phyloP scores from a whole-genome alignment of 2,113 vertebrate species.

The Oncorhynchus nerka region DNA sequence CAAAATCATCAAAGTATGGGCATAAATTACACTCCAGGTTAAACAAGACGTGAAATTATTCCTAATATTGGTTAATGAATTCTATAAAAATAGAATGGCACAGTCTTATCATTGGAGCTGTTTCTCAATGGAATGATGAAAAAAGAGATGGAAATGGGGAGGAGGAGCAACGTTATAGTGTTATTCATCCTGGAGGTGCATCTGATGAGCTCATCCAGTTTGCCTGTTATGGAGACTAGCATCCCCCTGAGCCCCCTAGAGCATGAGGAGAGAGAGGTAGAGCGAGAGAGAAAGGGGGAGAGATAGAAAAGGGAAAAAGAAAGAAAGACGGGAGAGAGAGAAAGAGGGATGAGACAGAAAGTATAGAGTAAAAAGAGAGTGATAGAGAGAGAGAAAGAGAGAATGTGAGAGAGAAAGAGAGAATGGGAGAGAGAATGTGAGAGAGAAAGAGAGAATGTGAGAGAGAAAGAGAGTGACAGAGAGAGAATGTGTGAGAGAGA shows the following conservation, averaged over 20 bases:
- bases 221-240: slow-evolving; percentile 45
- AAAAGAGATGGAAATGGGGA: background rate
- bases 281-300: no score
- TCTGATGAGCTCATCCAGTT: slow-evolving; percentile 34
- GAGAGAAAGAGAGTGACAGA: no score
- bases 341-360: no score
- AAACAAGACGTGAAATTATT: background rate
- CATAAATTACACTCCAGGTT: background rate
- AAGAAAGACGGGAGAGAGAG: no score
- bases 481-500: no score
- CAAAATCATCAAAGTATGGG: no score
- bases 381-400: background rate
- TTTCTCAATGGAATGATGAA: slow-evolving; percentile 23
- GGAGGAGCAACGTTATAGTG: slow-evolving; percentile 11
- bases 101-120: background rate
- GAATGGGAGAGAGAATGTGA: slow-evolving; percentile 19
- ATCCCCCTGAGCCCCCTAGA: slow-evolving; percentile 49
- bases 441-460: background rate
- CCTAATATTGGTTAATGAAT: background rate
- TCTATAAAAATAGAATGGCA: no score
- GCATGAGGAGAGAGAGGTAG: background rate
- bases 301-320: no score
- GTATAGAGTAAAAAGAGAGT: no score
- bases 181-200: slow-evolving; percentile 38
- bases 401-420: slow-evolving; percentile 5